Conservation (phyloP, 2,113 vertebrate species). For the Circaetus cinerascens region DNA sequence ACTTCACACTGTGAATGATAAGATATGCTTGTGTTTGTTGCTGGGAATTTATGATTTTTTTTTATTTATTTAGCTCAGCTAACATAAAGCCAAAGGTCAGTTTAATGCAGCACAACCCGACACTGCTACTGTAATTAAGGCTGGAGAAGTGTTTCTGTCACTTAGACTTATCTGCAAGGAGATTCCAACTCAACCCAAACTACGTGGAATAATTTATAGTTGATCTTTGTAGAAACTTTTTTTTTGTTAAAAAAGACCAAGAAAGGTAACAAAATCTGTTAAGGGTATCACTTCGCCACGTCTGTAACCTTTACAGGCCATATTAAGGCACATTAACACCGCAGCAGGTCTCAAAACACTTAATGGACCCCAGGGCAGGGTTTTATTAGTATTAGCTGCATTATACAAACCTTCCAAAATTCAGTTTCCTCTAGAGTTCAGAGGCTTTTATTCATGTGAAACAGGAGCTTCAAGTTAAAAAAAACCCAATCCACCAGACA, state of each 20-base stretch:
- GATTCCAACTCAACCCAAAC: background rate
- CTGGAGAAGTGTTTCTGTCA: background rate
- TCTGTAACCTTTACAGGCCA: background rate
- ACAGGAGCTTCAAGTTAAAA: background rate
- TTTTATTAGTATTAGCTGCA: background rate
- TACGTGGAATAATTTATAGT: background rate
- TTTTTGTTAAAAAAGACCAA: background rate
- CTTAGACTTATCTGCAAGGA: constrained; percentile 2
- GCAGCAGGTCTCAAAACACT: background rate
- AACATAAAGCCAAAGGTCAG: constrained; percentile 8
- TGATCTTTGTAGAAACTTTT: background rate
- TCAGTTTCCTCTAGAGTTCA: background rate
- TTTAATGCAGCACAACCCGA: background rate
- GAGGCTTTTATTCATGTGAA: background rate
- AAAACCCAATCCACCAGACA: background rate
- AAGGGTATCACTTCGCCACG: background rate
- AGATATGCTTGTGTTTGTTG: constrained; percentile 30
- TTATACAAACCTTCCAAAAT: background rate
- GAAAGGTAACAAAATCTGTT: background rate
- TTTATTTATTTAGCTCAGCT: constrained; percentile 17
- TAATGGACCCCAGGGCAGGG: background rate
- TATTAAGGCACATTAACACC: background rate
- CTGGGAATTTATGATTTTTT: constrained; percentile 24
- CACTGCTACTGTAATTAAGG: constrained; percentile 29
- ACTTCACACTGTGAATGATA: constrained; percentile 50